Evolutionary conservation across 2,888 invertebrate species (phyloP), one percentile per base, ranked within the genome.

Genomic region (Pandemis cinnamomeana): DNA sequence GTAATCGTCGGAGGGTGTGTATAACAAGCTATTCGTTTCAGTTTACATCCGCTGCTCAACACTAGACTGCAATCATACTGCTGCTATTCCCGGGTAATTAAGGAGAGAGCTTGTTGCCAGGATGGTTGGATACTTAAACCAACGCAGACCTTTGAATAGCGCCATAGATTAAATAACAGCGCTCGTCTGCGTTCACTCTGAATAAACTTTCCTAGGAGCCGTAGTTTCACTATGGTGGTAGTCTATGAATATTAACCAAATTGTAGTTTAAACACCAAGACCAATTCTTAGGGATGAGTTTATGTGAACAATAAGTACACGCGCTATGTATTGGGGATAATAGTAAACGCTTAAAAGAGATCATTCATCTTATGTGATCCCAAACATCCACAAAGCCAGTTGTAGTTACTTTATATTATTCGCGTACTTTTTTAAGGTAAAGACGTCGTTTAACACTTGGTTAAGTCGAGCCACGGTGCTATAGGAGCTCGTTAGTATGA

Each of bases 401-500:
- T n/a, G n/a, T 53, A 11, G 20, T 55, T 15, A 53, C 48, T 41
- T 67, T 11, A 58, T 58, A 58, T 11, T 58, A 58, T 58, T 58
- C 8, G 11, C 58, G 10, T 58, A 58, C 58, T 11, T 58, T 27
- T 63, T 66, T 67, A 67, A 66, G 53, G 67, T 53, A 53, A 53
- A 51, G 53, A 67, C 67, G 67, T 53, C 66, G 48, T 66, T 66
- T 67, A 53, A 67, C 61, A 71, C 62, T 71, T 44, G 64, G 67
- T 71, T 71, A 48, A 60, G 67, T 61, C 66, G 67, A 51, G 64
- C 51, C n/a, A 36, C 41, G 53, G 55, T 7, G 62, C 46, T 69
- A 53, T 42, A 27, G 46, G 83, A 83, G 85, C 89, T 90, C 89
- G 89, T 91, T 90, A 91, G 79, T 82, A 82, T 83, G 86, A 88